Evolutionary conservation across 2,113 vertebrate species (phyloP).

Genomic region (Triplophysa siluroides): DNA sequence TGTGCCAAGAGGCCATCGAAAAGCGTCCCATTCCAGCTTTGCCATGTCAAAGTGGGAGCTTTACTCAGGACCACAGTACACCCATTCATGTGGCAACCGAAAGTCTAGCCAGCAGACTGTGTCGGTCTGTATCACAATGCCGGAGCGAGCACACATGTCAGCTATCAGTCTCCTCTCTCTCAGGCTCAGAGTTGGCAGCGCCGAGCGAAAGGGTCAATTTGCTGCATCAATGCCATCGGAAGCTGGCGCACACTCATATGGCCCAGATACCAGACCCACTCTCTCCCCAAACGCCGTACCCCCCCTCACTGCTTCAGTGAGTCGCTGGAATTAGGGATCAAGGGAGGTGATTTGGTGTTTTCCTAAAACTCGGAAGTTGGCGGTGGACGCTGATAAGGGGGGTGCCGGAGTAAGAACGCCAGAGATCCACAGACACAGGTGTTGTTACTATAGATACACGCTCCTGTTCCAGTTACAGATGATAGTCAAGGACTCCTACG

Average conservation of each 20-base stretch:
- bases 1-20: conserved; percentile 56
- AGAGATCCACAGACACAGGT: not conserved
- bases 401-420: not conserved
- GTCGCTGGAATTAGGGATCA: conserved; percentile 30
- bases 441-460: conserved; percentile 16
- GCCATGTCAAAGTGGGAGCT: conserved; percentile 10
- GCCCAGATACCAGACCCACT: conserved; percentile 26
- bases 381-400: not conserved
- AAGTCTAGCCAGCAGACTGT: conserved; percentile 35
- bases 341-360: conserved; percentile 22
- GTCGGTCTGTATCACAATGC: conserved; percentile 31
- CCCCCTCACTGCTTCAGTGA: conserved; percentile 17
- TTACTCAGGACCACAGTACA: conserved; percentile 33
- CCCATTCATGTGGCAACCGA: conserved; percentile 43
- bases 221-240: conserved; percentile 66
- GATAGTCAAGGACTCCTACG: conserved; percentile 1
- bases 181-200: conserved; percentile 50
- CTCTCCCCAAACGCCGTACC: not conserved
- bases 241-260: conserved; percentile 62
- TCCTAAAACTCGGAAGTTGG: conserved; percentile 43
- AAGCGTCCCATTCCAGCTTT: conserved; percentile 51
- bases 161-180: conserved; percentile 35
- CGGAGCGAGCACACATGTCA: conserved; percentile 38
- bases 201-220: conserved; percentile 41
- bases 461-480: not conserved